A percentile compares a stretch with the other conserved stretches of the same genome.
Evolutionary conservation across 2,888 invertebrate species (phyloP).

Genomic region (Melieria omissa): DNA sequence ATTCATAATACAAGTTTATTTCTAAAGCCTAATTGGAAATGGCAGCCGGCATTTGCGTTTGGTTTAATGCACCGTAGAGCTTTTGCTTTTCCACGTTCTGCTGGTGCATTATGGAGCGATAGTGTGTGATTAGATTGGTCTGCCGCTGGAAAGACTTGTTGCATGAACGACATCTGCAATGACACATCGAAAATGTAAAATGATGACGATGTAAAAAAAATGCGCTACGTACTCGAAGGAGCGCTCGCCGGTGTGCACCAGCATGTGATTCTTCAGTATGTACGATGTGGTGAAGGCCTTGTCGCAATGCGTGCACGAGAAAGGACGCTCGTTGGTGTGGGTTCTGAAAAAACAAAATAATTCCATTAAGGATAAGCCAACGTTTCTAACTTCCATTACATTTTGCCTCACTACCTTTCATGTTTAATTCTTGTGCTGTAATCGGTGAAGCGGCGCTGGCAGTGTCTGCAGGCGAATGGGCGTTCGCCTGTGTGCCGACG

Average conservation of each 20-base stretch:
- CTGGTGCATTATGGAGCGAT: conserved; percentile 45
- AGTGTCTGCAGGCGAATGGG: conserved; percentile 56
- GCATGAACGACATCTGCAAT: conserved; percentile 44
- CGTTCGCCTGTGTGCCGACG: conserved; percentile 58
- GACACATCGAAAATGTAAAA: conserved; percentile 5
- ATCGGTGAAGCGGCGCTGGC: conserved; percentile 56
- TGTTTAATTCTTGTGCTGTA: conserved; percentile 58
- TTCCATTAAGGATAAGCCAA: not conserved
- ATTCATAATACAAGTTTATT: not conserved
- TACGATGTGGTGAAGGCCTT: conserved; percentile 59
- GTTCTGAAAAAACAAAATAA: conserved; percentile 44
- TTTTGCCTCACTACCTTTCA: conserved; percentile 42
- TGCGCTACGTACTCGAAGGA: conserved; percentile 50
- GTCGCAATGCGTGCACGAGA: conserved; percentile 53
- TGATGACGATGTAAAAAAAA: not conserved
- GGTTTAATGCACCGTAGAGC: not conserved
- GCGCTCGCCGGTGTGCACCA: conserved; percentile 59
- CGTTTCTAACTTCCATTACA: not conserved
- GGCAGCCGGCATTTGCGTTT: too few relatives aligned
- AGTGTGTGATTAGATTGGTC: conserved; percentile 45
- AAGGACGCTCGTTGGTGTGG: conserved; percentile 60
- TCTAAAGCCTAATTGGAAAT: not conserved
- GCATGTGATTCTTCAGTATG: conserved; percentile 59
- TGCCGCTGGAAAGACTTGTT: conserved; percentile 44
- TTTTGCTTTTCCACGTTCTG: conserved; percentile 44